phyloP scores from a whole-genome alignment of 2,888 invertebrate species.

The Eristalis intricaria region DNA sequence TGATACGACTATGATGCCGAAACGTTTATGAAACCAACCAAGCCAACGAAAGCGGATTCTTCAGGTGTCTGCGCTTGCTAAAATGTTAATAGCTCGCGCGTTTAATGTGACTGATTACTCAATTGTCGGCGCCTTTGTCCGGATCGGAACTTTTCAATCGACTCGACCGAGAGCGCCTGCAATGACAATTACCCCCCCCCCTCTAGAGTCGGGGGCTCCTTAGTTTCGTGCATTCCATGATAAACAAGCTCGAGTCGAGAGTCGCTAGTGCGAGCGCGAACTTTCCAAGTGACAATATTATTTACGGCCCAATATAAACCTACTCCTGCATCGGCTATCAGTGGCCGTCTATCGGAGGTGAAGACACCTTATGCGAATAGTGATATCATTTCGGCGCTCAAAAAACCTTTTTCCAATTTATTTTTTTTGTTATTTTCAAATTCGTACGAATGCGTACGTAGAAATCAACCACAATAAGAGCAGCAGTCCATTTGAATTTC shows the following conservation, averaged over 20 bases:
- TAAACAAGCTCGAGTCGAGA: neutral
- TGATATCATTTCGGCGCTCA: slow-evolving; percentile 42
- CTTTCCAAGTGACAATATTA: slow-evolving; percentile 9
- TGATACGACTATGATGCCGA: neutral
- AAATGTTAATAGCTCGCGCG: neutral
- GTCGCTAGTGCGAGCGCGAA: neutral
- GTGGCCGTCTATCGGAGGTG: slow-evolving; percentile 12
- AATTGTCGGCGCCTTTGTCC: neutral
- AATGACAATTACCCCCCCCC: neutral
- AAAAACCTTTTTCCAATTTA: slow-evolving; percentile 20
- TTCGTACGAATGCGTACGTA: slow-evolving; percentile 5
- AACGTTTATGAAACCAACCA: neutral
- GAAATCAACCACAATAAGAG: neutral
- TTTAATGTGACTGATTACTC: neutral
- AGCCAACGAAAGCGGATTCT: neutral
- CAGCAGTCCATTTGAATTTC: slow-evolving; percentile 23
- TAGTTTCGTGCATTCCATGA: neutral
- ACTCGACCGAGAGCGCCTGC: neutral
- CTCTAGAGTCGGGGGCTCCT: neutral
- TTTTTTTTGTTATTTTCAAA: neutral
- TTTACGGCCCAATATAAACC: slow-evolving; percentile 11
- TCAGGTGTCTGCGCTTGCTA: neutral
- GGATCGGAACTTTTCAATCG: neutral
- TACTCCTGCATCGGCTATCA: slow-evolving; percentile 19
- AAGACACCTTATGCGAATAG: slow-evolving; percentile 32